Conservation (phyloP, 2,888 invertebrate species). For the Coleophora deauratella region DNA sequence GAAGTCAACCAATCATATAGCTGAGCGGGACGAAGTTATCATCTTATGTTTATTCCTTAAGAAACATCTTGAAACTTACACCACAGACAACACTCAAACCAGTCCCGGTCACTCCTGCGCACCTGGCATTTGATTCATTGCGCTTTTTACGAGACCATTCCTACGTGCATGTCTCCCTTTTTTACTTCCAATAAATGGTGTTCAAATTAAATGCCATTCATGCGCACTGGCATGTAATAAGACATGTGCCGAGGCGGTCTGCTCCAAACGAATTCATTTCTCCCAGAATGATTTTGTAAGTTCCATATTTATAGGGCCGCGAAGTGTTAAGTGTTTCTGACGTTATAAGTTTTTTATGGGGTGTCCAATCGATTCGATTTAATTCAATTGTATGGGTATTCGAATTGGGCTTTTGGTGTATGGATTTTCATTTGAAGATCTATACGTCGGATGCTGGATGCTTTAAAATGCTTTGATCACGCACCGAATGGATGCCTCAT, state of each 20-base stretch:
- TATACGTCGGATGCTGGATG: too few relatives aligned
- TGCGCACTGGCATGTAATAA: constrained; percentile 34
- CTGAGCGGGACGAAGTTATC: too few relatives aligned
- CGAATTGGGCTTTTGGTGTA: too few relatives aligned
- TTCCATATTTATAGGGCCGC: background rate
- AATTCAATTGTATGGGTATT: background rate
- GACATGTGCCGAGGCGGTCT: constrained; percentile 14
- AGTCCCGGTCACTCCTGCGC: constrained; percentile 8
- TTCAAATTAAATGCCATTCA: constrained; percentile 46
- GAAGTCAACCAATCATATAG: too few relatives aligned
- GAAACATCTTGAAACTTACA: too few relatives aligned
- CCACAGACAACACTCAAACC: too few relatives aligned
- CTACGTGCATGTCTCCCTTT: constrained; percentile 32
- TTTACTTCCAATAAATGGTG: constrained; percentile 30
- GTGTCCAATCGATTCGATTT: constrained; percentile 5
- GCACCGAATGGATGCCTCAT: too few relatives aligned
- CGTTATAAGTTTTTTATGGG: background rate
- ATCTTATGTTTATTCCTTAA: background rate
- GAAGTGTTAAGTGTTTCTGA: too few relatives aligned
- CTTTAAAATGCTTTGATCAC: too few relatives aligned
- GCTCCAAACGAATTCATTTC: constrained; percentile 1
- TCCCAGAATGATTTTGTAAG: background rate
- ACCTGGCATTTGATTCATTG: constrained; percentile 38
- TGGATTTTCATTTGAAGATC: constrained; percentile 7
- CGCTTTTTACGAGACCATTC: constrained; percentile 29